Evolutionary conservation across 2,797 vertebrate species (phyloP).

Genomic region (Anas flavirostris): DNA sequence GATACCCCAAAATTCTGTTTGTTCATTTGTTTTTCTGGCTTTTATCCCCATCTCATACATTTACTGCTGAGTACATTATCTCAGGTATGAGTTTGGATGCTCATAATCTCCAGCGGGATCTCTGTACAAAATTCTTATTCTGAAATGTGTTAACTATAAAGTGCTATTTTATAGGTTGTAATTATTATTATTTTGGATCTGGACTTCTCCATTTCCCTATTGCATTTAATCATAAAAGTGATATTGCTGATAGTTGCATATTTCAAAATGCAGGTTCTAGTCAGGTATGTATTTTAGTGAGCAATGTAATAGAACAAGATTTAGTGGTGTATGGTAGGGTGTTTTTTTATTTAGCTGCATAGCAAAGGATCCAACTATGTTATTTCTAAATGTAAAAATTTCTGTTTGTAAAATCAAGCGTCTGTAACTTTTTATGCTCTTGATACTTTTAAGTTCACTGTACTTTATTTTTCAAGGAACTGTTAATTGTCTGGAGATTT

Average conservation of each 20-base stretch:
- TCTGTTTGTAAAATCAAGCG: not conserved
- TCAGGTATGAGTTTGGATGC: not conserved
- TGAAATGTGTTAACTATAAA: not conserved
- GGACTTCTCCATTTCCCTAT: not conserved
- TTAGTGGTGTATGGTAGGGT: not conserved
- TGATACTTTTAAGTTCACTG: not conserved
- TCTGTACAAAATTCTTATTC: not conserved
- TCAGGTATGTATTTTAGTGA: not conserved
- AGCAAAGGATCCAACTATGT: not conserved
- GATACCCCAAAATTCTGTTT: not conserved
- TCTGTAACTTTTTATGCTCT: not conserved
- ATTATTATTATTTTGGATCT: not conserved
- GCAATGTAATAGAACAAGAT: not conserved
- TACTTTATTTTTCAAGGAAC: not conserved
- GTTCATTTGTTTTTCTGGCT: not conserved
- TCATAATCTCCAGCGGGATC: not conserved
- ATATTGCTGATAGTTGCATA: not conserved
- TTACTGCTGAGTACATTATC: not conserved
- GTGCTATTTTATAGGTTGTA: not conserved
- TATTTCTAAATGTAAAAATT: not conserved
- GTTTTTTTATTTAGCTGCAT: not conserved
- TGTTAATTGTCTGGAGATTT: not conserved
- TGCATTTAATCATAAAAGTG: not conserved
- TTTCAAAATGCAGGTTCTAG: not conserved
- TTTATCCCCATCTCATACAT: not conserved